phyloP scores from a whole-genome alignment of 2,113 vertebrate species.

The Strix uralensis region DNA sequence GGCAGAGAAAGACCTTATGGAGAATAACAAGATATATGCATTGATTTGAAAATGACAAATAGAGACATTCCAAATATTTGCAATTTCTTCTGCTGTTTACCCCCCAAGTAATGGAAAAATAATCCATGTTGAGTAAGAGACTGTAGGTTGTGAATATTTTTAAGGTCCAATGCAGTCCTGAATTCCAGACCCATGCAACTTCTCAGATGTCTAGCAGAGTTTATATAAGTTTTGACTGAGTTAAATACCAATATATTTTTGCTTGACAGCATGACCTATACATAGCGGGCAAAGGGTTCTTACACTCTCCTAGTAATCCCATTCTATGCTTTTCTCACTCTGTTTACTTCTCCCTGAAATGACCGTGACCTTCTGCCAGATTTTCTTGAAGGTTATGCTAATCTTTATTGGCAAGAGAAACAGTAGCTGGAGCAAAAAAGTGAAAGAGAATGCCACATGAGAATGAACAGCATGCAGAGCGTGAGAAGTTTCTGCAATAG shows the following conservation, averaged over 20 bases:
- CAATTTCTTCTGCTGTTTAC: neutral
- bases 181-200: neutral
- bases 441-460: slow-evolving; percentile 61
- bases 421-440: slow-evolving; percentile 64
- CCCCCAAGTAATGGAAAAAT: neutral
- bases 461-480: slow-evolving; percentile 59
- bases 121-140: neutral
- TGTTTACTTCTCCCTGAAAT: slow-evolving; percentile 59
- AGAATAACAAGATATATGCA: neutral
- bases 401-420: slow-evolving; percentile 66
- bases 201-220: slow-evolving; percentile 1
- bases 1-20: neutral
- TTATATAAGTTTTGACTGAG: slow-evolving; percentile 11
- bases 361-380: slow-evolving; percentile 57
- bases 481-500: slow-evolving; percentile 62
- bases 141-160: slow-evolving; percentile 1
- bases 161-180: neutral
- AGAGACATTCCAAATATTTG: neutral
- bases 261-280: neutral
- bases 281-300: neutral
- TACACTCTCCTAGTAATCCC: slow-evolving; percentile 6
- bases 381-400: slow-evolving; percentile 66
- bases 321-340: slow-evolving; percentile 21
- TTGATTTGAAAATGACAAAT: slow-evolving; percentile 7
- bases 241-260: slow-evolving; percentile 10